These are phyloP conservation scores for Anastrepha obliqua DNA, from an alignment of 1,140 invertebrate species.

Conservation along the genomic window DNA sequence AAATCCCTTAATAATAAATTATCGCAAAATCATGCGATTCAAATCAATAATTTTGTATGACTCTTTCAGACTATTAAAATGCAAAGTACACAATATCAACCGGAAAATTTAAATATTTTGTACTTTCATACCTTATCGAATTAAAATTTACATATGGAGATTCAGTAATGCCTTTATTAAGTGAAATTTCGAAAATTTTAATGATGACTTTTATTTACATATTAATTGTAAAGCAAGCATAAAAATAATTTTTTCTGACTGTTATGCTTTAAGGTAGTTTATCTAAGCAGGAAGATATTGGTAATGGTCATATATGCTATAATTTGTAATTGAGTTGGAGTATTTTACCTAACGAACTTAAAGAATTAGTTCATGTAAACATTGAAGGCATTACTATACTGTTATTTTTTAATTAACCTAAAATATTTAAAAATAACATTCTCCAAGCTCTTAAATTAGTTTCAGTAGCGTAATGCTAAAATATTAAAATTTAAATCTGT, in stretches of 20 bases:
- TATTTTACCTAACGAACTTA: conserved; percentile 15
- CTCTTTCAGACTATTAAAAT: conserved; percentile 50
- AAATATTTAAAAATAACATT: conserved; percentile 50
- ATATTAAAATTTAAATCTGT: conserved; percentile 40
- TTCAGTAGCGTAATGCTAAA: conserved; percentile 45
- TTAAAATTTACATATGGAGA: conserved; percentile 33
- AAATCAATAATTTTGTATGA: conserved; percentile 50
- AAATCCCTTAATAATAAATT: conserved; percentile 37
- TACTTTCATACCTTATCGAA: conserved; percentile 49
- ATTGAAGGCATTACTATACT: conserved; percentile 46
- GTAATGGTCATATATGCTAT: background rate
- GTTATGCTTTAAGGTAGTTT: conserved; percentile 8
- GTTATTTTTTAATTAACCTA: conserved; percentile 49
- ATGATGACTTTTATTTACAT: conserved; percentile 7
- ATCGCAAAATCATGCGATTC: background rate
- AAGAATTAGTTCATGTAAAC: conserved; percentile 17
- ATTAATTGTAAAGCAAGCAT: background rate
- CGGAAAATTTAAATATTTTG: conserved; percentile 17
- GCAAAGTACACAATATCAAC: conserved; percentile 45
- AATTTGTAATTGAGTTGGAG: background rate
- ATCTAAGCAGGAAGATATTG: background rate
- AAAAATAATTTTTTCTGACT: background rate
- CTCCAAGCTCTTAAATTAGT: conserved; percentile 38
- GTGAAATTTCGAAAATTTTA: background rate
- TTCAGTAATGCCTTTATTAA: conserved; percentile 18